A percentile compares a stretch with the other conserved stretches of the same genome.
Evolutionary conservation across 2,888 invertebrate species (phyloP).

Genomic region (Byasa hedistus): DNA sequence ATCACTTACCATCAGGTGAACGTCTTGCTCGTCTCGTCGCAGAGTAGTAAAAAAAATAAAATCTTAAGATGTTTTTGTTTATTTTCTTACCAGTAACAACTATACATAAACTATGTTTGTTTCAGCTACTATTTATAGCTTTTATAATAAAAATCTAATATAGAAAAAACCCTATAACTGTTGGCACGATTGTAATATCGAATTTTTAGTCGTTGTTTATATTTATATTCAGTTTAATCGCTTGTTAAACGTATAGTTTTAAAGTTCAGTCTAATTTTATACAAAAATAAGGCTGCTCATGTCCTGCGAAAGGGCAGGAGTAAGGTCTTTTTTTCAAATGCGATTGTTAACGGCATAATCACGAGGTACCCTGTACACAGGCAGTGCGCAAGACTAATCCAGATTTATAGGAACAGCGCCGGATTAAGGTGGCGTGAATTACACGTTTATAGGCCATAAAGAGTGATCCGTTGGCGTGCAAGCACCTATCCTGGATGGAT

Average conservation of each 20-base stretch:
- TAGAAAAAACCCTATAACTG: neutral
- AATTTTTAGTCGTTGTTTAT: slow-evolving; percentile 29
- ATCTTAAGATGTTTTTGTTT: no score
- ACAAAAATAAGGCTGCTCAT: slow-evolving; percentile 10
- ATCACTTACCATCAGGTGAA: no score
- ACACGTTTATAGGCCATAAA: slow-evolving; percentile 80
- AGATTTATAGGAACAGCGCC: slow-evolving; percentile 75
- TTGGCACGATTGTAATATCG: neutral
- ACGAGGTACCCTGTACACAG: slow-evolving; percentile 69
- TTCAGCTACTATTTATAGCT: no score
- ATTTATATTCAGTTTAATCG: neutral
- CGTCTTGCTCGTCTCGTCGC: no score
- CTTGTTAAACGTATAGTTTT: slow-evolving; percentile 5
- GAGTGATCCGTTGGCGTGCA: slow-evolving; percentile 77
- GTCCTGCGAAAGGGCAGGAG: slow-evolving; percentile 32
- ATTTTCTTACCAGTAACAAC: no score
- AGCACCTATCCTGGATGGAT: slow-evolving; percentile 66
- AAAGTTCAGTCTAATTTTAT: slow-evolving; percentile 6
- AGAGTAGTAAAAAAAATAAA: no score
- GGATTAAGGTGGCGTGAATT: slow-evolving; percentile 80
- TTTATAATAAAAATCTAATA: no score
- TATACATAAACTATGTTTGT: no score
- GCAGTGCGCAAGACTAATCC: slow-evolving; percentile 72
- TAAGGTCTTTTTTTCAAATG: slow-evolving; percentile 74
- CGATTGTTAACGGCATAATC: slow-evolving; percentile 78